Evolutionary conservation across 2,888 invertebrate species (phyloP).

Genomic region (Lissocephala sabroskyi): DNA sequence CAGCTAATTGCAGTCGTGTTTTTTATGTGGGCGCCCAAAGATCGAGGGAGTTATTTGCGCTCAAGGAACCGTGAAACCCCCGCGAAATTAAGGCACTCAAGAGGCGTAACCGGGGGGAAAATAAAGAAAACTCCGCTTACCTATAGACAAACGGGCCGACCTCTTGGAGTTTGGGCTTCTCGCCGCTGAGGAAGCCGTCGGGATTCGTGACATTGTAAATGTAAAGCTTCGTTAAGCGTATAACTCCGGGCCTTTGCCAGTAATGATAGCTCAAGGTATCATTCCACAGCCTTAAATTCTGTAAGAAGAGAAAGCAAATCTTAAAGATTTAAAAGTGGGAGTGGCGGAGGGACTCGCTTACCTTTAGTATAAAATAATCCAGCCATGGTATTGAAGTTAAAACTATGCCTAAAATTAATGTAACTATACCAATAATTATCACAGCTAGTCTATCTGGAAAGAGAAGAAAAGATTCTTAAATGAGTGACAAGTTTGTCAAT

Average conservation of each 20-base stretch:
- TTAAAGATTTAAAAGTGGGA: not conserved
- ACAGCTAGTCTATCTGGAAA: slow-evolving; percentile 85
- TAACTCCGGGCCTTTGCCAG: slow-evolving; percentile 90
- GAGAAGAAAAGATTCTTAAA: slow-evolving; percentile 4
- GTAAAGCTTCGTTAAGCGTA: slow-evolving; percentile 87
- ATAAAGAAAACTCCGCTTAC: slow-evolving; percentile 73
- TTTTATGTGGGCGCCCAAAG: too few relatives aligned
- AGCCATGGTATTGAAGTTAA: slow-evolving; percentile 90
- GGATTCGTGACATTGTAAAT: slow-evolving; percentile 92
- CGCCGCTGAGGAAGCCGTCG: slow-evolving; percentile 83
- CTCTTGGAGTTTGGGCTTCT: slow-evolving; percentile 86
- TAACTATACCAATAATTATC: slow-evolving; percentile 85
- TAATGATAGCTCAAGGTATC: slow-evolving; percentile 89
- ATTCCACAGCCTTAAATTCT: slow-evolving; percentile 89
- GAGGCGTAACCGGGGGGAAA: not conserved
- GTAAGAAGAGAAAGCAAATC: slow-evolving; percentile 32
- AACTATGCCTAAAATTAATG: slow-evolving; percentile 84
- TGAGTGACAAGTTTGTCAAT: not conserved
- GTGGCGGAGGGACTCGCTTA: slow-evolving; percentile 69
- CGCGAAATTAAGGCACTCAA: too few relatives aligned
- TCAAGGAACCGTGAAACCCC: too few relatives aligned
- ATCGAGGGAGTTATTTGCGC: too few relatives aligned
- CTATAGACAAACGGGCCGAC: slow-evolving; percentile 90
- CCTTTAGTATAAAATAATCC: slow-evolving; percentile 89
- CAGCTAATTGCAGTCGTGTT: not conserved